Percentiles rank a stretch among this genome's conserved stretches.
phyloP scores from a whole-genome alignment of 2,113 vertebrate species.

The Burhinus oedicnemus region DNA sequence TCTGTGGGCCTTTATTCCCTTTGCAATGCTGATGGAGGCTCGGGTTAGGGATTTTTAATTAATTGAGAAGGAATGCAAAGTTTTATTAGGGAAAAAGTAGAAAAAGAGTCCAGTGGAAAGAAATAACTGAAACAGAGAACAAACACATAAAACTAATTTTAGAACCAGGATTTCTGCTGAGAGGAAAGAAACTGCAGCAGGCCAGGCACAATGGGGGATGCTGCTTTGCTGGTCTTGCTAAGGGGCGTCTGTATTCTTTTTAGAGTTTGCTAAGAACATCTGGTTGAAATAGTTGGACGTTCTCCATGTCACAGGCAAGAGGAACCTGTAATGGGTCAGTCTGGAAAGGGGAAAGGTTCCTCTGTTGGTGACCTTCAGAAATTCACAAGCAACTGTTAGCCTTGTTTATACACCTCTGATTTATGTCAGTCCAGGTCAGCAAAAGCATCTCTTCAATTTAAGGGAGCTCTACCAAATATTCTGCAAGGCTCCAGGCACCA shows the following conservation, averaged over 20 bases:
- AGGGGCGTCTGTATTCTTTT: not conserved
- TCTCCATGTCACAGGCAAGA: not conserved
- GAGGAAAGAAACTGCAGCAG: not conserved
- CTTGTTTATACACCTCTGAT: not conserved
- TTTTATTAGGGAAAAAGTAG: not conserved
- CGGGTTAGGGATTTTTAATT: not conserved
- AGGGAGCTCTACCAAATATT: not conserved
- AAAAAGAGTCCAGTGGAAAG: not conserved
- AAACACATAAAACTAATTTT: not conserved
- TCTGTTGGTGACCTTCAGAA: not conserved
- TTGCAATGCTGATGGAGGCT: not conserved
- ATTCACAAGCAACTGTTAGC: not conserved
- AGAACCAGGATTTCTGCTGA: not conserved
- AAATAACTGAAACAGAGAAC: not conserved
- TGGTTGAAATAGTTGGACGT: not conserved
- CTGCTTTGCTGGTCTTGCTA: not conserved
- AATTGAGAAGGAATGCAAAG: not conserved
- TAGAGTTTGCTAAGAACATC: not conserved
- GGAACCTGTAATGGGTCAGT: not conserved
- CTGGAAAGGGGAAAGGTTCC: not conserved
- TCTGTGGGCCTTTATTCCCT: not conserved
- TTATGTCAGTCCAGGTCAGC: not conserved
- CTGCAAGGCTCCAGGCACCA: not conserved
- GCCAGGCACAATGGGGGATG: not conserved
- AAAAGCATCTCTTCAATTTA: not conserved